Base-by-base conservation (phyloP, 2,888 invertebrate species). In the Agrenia bidenticulata region DNA sequence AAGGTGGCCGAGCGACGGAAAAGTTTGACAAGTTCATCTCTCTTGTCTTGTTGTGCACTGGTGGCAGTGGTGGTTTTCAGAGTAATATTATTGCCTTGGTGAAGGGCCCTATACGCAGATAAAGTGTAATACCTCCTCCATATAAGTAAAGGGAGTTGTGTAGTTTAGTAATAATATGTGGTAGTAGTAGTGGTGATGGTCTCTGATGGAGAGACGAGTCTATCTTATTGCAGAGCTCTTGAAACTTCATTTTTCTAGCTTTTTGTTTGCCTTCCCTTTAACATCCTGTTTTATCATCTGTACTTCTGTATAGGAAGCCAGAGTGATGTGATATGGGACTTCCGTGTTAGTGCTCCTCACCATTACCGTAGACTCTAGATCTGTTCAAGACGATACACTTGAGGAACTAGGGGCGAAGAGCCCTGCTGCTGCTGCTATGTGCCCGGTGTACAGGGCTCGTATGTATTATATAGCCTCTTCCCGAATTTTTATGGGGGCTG, bases 401-500 rank as follows among this genome's bases (percentile, higher is more conserved):
- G 32, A 32, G 32, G 32, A 32, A 32, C 32, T 32, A 32, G 32
- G 32, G 32, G 11, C 5, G 32, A 32, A 32, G 5, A 32, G n/a
- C n/a, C n/a, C n/a, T n/a, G n/a, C n/a, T n/a, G n/a, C n/a, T n/a
- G n/a, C n/a, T n/a, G n/a, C n/a, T n/a, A n/a, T n/a, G n/a, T n/a
- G n/a, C n/a, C n/a, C n/a, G n/a, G n/a, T 45, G n/a, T 17, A 15
- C n/a, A n/a, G 19, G 45, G 15, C 15, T 11, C 39, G 45, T 45
- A 17, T 11, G n/a, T 17, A 45, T 5, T 45, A 21, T 19, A 39
- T 32, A 37, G 57, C 19, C 41, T 57, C 37, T 41, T 41, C 37
- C 41, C 5, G 39, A 41, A 39, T 57, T 57, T 57, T 57, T 57
- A 57, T 57, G 57, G 57, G 39, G 21, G n/a, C 15, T 41, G 41